These are phyloP conservation scores for Cheilinus undulatus DNA, from an alignment of 2,113 vertebrate genomes.

Conservation along the genomic window DNA sequence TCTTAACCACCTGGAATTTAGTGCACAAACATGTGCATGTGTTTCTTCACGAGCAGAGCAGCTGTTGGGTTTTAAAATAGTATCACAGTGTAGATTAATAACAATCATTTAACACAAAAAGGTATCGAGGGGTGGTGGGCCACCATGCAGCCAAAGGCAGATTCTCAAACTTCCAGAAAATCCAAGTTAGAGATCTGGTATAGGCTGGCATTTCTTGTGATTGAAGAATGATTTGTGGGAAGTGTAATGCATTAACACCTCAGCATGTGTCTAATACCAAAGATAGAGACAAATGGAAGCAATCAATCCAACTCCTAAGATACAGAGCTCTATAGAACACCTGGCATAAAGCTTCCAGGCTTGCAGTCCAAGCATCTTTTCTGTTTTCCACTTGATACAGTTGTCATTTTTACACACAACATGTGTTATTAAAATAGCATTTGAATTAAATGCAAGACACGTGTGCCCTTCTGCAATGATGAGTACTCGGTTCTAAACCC, in stretches of 20 bases:
- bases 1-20: constrained; percentile 7
- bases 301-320: constrained; percentile 21
- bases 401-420: too few species aligned
- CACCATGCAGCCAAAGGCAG: not conserved
- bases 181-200: not conserved
- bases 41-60: not conserved
- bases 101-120: not conserved
- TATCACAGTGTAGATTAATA: not conserved
- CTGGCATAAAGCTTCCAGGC: too few species aligned
- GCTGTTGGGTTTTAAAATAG: not conserved
- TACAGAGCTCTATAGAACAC: constrained; percentile 27
- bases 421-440: too few species aligned
- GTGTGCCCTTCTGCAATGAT: too few species aligned
- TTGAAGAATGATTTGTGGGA: constrained; percentile 19
- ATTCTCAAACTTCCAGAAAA: not conserved
- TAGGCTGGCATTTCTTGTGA: not conserved
- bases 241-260: constrained; percentile 9
- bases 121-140: not conserved
- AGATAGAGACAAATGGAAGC: not conserved
- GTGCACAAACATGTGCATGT: not conserved
- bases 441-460: too few species aligned
- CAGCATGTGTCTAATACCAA: not conserved
- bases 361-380: too few species aligned
- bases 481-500: too few species aligned
- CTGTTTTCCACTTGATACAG: too few species aligned